Base-by-base conservation (phyloP, 2,888 invertebrate genomes). In the Calliopum simillimum region DNA sequence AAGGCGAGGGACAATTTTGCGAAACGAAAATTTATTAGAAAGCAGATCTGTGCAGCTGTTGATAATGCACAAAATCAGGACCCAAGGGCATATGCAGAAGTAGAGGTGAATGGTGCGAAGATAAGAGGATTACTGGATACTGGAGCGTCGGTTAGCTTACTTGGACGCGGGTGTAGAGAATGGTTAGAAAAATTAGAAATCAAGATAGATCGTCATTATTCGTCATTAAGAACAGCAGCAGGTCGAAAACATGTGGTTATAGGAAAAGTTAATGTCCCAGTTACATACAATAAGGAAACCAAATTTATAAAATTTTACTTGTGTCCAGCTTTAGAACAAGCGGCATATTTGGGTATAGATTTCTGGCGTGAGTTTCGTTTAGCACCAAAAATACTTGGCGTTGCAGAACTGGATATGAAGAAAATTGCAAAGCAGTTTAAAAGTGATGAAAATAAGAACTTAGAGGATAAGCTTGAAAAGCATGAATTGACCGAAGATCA, bases 401-500 rank as follows among this genome's bases (percentile, higher is more conserved):
- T 41, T n/a, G n/a, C n/a, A n/a, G n/a, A n/a, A n/a, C n/a, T n/a
- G n/a, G n/a, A n/a, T n/a, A 58, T 53, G 12, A 49, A 12, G 55
- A 70, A 68, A 63, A 58, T 69, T 64, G 65, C 19, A 33, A 56
- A 68, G 68, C 71, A 71, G 73, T 70, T 64, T 68, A 68, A 71
- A 56, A 62, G 63, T 8, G 19, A 49, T 44, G 58, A 70, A 23
- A 19, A 68, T 70, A 64, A 41, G n/a, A n/a, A n/a, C n/a, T n/a
- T n/a, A n/a, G n/a, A n/a, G n/a, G n/a, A 71, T 6, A 11, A 25
- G 2, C 43, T 16, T 12, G 14, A 65, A 3, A 14, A 71, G 0
- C 71, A 70, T 14, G n/a, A 23, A 1, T 44, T 70, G 44, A n/a
- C 25, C 14, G 4, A 1, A 49, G 5, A 4, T 41, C 65, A 68